phyloP scores from a whole-genome alignment of 2,113 vertebrate species.

The Scatophagus argus region DNA sequence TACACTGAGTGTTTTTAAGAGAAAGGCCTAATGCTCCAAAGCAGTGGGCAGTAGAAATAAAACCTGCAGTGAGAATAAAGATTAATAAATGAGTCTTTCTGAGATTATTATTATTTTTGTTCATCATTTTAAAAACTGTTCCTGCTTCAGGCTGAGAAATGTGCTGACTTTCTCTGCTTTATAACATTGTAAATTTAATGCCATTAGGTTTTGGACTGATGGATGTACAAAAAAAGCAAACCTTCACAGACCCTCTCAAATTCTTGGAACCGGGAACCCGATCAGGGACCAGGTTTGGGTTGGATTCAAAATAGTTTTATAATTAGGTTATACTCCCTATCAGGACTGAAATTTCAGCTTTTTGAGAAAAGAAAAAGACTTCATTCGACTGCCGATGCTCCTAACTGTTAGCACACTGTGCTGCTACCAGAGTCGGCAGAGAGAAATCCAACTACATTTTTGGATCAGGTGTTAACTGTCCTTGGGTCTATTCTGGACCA shows the following conservation, averaged over 20 bases:
- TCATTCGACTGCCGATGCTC: not conserved
- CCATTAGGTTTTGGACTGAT: not conserved
- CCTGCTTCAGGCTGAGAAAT: not conserved
- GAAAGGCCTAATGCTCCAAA: slow-evolving; percentile 14
- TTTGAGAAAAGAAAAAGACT: not conserved
- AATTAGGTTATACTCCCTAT: not conserved
- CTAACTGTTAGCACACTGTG: not conserved
- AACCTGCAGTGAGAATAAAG: too few species aligned
- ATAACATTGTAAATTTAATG: not conserved
- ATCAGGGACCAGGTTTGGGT: not conserved
- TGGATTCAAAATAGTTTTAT: not conserved
- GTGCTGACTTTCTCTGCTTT: not conserved
- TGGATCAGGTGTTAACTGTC: not conserved
- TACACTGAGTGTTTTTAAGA: slow-evolving; percentile 23
- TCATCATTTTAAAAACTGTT: not conserved
- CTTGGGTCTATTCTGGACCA: not conserved
- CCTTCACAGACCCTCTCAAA: not conserved
- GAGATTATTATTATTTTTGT: too few species aligned
- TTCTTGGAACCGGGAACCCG: not conserved
- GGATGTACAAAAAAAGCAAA: not conserved
- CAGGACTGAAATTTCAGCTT: not conserved
- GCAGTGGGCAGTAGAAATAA: not conserved
- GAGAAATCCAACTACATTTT: not conserved
- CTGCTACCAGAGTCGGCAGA: not conserved
- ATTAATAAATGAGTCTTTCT: too few species aligned